These are phyloP conservation scores for Matsumurasca onukii DNA, from an alignment of 1,140 invertebrate species.

Conservation along the genomic window DNA sequence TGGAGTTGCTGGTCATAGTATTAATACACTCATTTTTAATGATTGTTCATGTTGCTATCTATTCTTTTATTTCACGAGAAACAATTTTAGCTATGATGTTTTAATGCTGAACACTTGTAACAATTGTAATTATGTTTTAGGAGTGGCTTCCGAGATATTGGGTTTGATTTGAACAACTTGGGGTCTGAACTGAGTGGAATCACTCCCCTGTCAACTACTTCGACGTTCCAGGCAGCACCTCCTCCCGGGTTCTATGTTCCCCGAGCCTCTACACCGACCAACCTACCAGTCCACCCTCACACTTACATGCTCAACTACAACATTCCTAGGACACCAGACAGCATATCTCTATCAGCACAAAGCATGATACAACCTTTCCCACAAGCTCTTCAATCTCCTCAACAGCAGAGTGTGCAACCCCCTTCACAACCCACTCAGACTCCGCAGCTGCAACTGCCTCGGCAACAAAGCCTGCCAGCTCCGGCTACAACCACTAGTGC, in stretches of 20 bases:
- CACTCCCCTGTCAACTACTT: conserved; percentile 26
- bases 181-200: conserved; percentile 20
- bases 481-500: no score
- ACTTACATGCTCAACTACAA: not conserved
- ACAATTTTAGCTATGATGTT: no score
- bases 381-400: not conserved
- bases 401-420: no score
- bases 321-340: not conserved
- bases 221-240: conserved; percentile 27
- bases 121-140: no score
- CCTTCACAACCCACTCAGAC: no score
- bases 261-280: conserved; percentile 6
- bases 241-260: conserved; percentile 7
- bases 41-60: no score
- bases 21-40: no score
- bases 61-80: no score
- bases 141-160: conserved; percentile 26
- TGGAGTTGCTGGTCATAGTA: no score
- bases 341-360: not conserved
- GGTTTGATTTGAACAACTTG: conserved; percentile 23
- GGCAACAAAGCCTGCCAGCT: no score
- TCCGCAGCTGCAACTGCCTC: no score
- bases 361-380: not conserved
- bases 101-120: no score
- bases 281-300: not conserved